These are phyloP conservation scores for Rousettus leschenaultii DNA, from an alignment of 2,113 vertebrate species.

Conservation along the genomic window DNA sequence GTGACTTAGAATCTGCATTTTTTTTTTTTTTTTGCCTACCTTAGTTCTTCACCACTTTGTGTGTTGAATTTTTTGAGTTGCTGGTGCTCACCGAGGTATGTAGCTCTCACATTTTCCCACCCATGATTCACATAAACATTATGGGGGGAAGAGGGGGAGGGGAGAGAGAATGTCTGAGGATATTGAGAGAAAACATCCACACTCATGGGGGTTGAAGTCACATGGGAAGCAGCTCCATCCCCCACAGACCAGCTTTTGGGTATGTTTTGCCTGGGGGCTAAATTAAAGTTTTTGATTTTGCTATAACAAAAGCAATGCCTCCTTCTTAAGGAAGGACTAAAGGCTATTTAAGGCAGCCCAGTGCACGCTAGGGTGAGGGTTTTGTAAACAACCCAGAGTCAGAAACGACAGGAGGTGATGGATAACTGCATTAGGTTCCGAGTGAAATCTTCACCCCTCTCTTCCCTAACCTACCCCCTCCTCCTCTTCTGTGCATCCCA, in stretches of 20 bases:
- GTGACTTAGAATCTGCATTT: neutral
- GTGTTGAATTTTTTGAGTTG: neutral
- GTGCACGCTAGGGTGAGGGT: neutral
- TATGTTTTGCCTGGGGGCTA: neutral
- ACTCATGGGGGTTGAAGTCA: neutral
- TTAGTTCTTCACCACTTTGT: neutral
- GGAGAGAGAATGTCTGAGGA: neutral
- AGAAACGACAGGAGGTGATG: conserved; percentile 44
- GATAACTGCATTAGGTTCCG: neutral
- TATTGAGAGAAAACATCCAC: neutral
- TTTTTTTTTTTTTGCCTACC: neutral
- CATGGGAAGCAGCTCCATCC: neutral
- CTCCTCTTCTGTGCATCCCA: neutral
- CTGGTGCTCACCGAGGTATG: neutral
- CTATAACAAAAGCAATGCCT: conserved; percentile 1
- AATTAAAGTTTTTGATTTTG: neutral
- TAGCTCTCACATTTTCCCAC: neutral
- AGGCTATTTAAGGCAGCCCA: neutral
- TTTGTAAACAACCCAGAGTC: conserved; percentile 41
- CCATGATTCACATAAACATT: neutral
- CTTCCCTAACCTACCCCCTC: neutral
- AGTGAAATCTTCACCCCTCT: neutral
- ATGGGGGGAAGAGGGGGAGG: too few relatives aligned
- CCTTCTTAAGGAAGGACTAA: neutral
- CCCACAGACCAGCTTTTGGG: neutral